Conservation (phyloP, 2,113 vertebrate genomes). For the Astur gentilis region DNA sequence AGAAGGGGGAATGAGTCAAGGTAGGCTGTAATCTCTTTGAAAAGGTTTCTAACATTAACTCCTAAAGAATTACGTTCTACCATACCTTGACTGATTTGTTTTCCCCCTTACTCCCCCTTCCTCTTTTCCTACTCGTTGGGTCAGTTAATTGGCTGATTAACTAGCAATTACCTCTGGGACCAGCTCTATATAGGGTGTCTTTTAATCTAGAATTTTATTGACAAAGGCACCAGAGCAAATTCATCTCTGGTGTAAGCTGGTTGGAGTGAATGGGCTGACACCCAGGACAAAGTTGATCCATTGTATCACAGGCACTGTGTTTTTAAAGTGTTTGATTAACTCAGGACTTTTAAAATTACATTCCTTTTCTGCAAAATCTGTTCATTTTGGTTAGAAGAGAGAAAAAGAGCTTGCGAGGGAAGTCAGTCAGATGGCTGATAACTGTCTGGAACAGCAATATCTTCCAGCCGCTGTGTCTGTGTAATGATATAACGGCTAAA, state of each 20-base stretch:
- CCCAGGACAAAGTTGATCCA: background rate
- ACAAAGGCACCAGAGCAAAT: constrained; percentile 63
- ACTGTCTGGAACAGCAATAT: background rate
- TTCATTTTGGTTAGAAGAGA: background rate
- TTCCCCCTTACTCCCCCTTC: constrained; percentile 25
- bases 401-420: background rate
- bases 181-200: constrained; percentile 30
- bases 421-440: background rate
- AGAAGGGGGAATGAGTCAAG: constrained; percentile 63
- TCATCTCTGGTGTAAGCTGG: background rate
- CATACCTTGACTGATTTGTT: constrained; percentile 70
- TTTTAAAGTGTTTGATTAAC: constrained; percentile 40
- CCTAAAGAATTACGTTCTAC: constrained; percentile 48
- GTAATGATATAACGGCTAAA: background rate
- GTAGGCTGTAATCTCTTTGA: constrained; percentile 66
- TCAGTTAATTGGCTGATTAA: constrained; percentile 79
- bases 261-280: constrained; percentile 11
- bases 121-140: constrained; percentile 60
- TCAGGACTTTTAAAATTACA: background rate
- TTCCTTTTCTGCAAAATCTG: background rate
- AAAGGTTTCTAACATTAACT: constrained; percentile 67
- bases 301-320: background rate
- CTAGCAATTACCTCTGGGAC: constrained; percentile 70
- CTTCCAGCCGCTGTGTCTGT: background rate
- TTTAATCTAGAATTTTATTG: constrained; percentile 63